phyloP scores from a whole-genome alignment of 2,797 vertebrate species.

The Pitangus sulphuratus region DNA sequence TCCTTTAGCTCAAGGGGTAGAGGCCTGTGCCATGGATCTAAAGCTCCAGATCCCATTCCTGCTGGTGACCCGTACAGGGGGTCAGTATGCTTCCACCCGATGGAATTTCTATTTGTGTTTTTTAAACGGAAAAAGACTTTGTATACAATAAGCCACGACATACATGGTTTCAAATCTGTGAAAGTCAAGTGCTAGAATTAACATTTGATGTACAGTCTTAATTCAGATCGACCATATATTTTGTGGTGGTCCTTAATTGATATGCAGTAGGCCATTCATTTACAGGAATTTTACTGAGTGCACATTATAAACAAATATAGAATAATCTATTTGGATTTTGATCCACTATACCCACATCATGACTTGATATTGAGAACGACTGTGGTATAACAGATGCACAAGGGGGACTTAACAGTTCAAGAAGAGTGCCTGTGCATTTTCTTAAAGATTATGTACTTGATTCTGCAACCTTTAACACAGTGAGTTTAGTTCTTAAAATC shows the following conservation, averaged over 20 bases:
- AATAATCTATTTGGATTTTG: not conserved
- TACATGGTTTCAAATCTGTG: not conserved
- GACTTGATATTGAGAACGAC: not conserved
- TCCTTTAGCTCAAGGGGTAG: constrained; percentile 73
- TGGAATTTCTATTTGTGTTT: constrained; percentile 71
- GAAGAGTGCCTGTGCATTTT: not conserved
- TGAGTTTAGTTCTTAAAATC: not conserved
- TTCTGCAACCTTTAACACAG: not conserved
- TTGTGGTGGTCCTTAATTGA: not conserved
- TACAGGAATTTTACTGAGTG: not conserved
- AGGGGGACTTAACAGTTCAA: not conserved
- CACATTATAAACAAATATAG: not conserved
- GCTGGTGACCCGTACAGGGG: constrained; percentile 70
- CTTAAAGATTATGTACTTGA: not conserved
- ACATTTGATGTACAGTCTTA: not conserved
- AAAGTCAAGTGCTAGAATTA: constrained; percentile 12
- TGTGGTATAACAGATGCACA: not conserved
- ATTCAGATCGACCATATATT: not conserved
- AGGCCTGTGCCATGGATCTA: constrained; percentile 70
- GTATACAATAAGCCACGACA: constrained; percentile 52
- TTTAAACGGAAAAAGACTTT: constrained; percentile 55
- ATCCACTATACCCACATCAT: not conserved
- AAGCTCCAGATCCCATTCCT: constrained; percentile 71
- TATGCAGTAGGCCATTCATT: not conserved
- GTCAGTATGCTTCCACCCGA: constrained; percentile 73